A percentile compares a stretch with the other conserved stretches of the same genome.
phyloP scores from a whole-genome alignment of 2,113 vertebrate genomes.

The Cariama cristata region DNA sequence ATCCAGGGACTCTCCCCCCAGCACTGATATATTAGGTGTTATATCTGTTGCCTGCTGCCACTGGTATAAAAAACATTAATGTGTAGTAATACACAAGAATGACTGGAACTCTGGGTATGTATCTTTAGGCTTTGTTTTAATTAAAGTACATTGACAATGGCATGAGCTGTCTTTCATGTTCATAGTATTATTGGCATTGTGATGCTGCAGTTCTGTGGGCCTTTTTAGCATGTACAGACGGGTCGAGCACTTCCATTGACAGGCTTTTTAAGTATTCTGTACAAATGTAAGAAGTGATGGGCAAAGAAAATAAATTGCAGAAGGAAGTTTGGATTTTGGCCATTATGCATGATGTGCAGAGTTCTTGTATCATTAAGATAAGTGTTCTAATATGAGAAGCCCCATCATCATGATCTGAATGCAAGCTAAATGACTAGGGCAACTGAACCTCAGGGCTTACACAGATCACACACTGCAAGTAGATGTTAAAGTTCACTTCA shows the following conservation, averaged over 20 bases:
- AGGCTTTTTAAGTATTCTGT: not conserved
- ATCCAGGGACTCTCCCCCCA: not conserved
- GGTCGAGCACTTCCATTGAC: not conserved
- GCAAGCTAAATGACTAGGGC: not conserved
- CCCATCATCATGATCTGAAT: not conserved
- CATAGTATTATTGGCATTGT: not conserved
- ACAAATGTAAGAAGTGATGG: not conserved
- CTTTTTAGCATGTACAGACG: not conserved
- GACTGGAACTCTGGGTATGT: not conserved
- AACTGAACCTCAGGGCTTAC: not conserved
- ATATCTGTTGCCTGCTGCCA: not conserved
- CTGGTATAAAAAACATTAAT: not conserved
- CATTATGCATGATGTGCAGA: not conserved
- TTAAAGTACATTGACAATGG: not conserved
- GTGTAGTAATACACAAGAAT: not conserved
- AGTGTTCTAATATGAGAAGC: not conserved
- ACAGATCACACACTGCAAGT: not conserved
- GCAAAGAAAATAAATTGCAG: not conserved
- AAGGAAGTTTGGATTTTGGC: not conserved
- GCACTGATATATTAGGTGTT: not conserved
- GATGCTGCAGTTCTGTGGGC: not conserved
- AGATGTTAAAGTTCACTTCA: not conserved
- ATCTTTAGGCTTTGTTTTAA: not conserved
- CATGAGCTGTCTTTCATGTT: not conserved
- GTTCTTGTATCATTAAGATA: not conserved